phyloP scores from a whole-genome alignment of 2,113 vertebrate genomes.

The Chamaetylas fuelleborni region DNA sequence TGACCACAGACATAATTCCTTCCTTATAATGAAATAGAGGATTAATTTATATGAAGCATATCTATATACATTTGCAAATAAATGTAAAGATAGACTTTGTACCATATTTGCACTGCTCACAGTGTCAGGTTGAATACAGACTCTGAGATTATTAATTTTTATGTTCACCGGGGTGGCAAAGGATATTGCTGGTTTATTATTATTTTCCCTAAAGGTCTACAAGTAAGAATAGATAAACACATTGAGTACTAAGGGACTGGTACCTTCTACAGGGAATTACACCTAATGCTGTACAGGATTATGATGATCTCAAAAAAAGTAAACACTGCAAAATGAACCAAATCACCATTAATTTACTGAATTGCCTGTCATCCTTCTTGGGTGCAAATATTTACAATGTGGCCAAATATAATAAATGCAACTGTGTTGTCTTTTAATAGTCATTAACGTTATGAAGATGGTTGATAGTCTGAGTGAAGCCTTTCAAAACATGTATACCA shows the following conservation, averaged over 20 bases:
- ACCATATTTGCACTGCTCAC: constrained; percentile 36
- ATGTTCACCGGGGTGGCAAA: constrained; percentile 47
- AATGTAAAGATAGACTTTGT: constrained; percentile 73
- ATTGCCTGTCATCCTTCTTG: not conserved
- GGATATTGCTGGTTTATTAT: constrained; percentile 3
- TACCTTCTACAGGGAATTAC: not conserved
- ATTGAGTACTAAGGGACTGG: not conserved
- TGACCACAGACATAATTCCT: constrained; percentile 76
- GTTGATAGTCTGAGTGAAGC: not conserved
- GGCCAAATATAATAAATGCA: not conserved
- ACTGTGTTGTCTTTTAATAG: not conserved
- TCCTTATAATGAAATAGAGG: constrained; percentile 75
- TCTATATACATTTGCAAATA: constrained; percentile 77
- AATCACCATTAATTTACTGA: constrained; percentile 1
- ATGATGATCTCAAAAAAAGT: not conserved
- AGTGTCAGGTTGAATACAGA: constrained; percentile 38
- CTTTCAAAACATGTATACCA: not conserved
- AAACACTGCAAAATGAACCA: constrained; percentile 9
- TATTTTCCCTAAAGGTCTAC: constrained; percentile 49
- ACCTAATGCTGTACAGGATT: not conserved
- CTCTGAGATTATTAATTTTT: constrained; percentile 67
- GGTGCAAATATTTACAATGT: not conserved
- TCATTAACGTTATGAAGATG: constrained; percentile 10
- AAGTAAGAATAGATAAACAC: constrained; percentile 32
- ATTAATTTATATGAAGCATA: constrained; percentile 80